Evolutionary conservation across 2,797 vertebrate species (phyloP), one percentile per base, ranked within the genome.

Genomic region (Sorex maritimensis): DNA sequence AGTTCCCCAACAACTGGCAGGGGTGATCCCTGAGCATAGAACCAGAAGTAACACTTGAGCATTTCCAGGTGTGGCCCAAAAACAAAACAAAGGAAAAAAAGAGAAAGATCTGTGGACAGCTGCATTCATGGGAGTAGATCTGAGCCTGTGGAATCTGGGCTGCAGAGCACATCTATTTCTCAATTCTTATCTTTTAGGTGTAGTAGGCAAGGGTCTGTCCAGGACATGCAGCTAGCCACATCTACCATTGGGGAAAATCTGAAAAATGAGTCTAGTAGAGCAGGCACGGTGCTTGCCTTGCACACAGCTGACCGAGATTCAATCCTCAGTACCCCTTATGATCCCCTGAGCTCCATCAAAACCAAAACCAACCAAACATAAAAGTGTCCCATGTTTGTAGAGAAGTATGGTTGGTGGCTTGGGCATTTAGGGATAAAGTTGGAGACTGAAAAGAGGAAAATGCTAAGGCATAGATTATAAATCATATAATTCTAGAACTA

Each of bases 401-500:
- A 61, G 58, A 4, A 17, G 58, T 30, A 6, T 49, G 15, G 55
- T 21, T 23, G 15, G 7, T 61, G 67, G 75, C 24, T 88, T 88
- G 49, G 10, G 13, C 63, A 28, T 88, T 49, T 67, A 71, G 67
- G 71, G 19, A 17, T 2, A 11, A 61, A 9, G 30, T 23, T 67
- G 34, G 38, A 67, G n/a, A 65, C 34, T 21, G 81, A 68, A 28
- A 11, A 38, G 9, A n/a, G 46, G 28, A 74, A 13, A 10, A 9
- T 30, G 1, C 81, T 65, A 58, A 38, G 38, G 49, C 38, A 28
- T 44, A 38, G 26, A 26, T n/a, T 72, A 1, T 13, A 67, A 26
- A 72, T 86, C 80, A 93, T 90, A 86, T 5, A 95, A 69, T 49
- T 0, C 44, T 44, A 72, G 13, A n/a, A 94, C 92, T 89, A 95